phyloP scores from a whole-genome alignment of 2,797 vertebrate species.

The Ptychadena robeensis region DNA sequence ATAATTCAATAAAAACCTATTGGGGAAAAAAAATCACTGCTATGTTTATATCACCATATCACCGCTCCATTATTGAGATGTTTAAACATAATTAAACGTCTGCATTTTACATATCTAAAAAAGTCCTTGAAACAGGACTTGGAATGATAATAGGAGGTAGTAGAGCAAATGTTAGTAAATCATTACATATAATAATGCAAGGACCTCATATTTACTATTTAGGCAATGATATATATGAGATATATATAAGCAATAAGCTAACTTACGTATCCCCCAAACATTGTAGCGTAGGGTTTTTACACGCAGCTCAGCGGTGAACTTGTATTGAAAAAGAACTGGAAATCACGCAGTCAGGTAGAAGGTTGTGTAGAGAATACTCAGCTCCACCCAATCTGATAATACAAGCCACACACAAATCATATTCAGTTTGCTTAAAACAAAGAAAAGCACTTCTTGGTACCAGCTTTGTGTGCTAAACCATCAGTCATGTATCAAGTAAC shows the following conservation, averaged over 20 bases:
- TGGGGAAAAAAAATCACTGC: too few relatives aligned
- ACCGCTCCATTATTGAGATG: too few relatives aligned
- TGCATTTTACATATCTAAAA: too few relatives aligned
- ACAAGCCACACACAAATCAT: slow-evolving; percentile 16
- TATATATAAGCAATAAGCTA: background rate
- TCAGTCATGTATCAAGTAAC: slow-evolving; percentile 50
- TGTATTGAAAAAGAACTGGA: background rate
- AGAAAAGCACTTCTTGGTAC: slow-evolving; percentile 53
- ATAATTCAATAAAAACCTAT: too few relatives aligned
- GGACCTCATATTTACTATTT: background rate
- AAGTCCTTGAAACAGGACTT: too few relatives aligned
- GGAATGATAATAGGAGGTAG: too few relatives aligned
- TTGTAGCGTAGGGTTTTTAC: slow-evolving; percentile 13
- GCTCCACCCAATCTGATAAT: slow-evolving; percentile 53
- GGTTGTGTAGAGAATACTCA: background rate
- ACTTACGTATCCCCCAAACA: slow-evolving; percentile 57
- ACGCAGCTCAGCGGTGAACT: background rate
- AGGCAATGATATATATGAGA: background rate
- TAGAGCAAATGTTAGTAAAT: too few relatives aligned
- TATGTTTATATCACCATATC: too few relatives aligned
- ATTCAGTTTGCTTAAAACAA: slow-evolving; percentile 51
- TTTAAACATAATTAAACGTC: too few relatives aligned
- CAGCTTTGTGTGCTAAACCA: slow-evolving; percentile 49
- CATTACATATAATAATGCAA: too few relatives aligned
- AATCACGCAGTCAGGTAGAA: background rate